These are phyloP conservation scores for Cyphomyrus plagiostoma DNA, from an alignment of 2,113 vertebrate species.

Conservation along the genomic window DNA sequence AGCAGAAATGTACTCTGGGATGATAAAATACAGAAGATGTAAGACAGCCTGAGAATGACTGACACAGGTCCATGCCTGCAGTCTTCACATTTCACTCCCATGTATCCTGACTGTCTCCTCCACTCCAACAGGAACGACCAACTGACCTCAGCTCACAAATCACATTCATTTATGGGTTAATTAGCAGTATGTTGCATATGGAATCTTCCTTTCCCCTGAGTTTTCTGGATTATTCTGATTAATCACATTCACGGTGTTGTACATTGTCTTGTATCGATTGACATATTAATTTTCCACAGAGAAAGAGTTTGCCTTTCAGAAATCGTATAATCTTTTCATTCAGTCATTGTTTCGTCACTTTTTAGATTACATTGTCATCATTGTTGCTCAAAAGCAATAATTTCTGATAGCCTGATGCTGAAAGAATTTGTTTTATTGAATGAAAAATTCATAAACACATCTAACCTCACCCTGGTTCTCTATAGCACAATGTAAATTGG, in stretches of 20 bases:
- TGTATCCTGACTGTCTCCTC: not conserved
- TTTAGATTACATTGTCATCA: not conserved
- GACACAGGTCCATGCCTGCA: not conserved
- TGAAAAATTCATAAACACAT: not conserved
- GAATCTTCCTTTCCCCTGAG: not conserved
- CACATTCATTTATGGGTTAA: not conserved
- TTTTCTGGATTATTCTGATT: not conserved
- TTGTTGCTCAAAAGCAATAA: not conserved
- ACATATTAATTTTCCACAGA: not conserved
- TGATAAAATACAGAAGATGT: constrained; percentile 41
- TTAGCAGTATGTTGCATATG: not conserved
- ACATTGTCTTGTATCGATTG: not conserved
- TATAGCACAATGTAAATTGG: not conserved
- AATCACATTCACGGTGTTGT: not conserved
- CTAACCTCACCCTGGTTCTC: not conserved
- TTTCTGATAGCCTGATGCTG: not conserved
- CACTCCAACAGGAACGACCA: not conserved
- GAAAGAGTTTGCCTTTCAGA: not conserved
- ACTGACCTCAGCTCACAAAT: not conserved
- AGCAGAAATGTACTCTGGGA: constrained; percentile 15
- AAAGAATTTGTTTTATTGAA: not conserved
- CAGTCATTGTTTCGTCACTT: not conserved
- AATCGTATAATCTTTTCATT: not conserved
- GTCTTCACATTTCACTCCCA: not conserved
- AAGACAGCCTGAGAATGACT: not conserved